Conservation (phyloP, 2,797 vertebrate genomes). For the Cuniculus paca region DNA sequence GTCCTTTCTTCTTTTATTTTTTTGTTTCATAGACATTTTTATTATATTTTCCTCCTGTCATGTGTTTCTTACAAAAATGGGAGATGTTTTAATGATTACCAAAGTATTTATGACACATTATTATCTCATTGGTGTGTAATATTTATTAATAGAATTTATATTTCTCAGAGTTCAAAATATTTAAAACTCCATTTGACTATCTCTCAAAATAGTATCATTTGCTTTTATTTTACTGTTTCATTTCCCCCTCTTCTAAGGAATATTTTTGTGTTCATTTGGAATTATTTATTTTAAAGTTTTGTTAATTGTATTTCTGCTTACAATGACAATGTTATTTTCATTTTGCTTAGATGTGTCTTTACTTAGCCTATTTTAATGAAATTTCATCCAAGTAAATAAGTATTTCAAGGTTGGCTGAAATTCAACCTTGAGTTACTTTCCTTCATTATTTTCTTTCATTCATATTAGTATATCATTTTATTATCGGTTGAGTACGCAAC, state of each 20-base stretch:
- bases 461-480: neutral
- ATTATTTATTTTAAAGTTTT: neutral
- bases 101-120: neutral
- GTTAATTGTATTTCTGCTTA: neutral
- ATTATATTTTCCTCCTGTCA: neutral
- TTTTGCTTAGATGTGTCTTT: neutral
- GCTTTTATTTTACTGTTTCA: neutral
- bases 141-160: neutral
- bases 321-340: neutral
- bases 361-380: neutral
- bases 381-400: neutral
- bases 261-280: neutral
- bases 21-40: neutral
- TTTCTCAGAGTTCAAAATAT: neutral
- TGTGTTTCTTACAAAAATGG: neutral
- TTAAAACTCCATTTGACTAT: neutral
- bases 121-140: neutral
- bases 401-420: neutral
- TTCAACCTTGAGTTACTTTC: rapidly evolving
- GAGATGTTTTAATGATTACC: neutral
- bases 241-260: neutral
- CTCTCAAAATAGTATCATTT: neutral
- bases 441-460: neutral
- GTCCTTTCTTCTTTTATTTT: neutral
- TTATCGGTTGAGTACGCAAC: neutral